Evolutionary conservation across 2,888 invertebrate species (phyloP).

Genomic region (Neuroscelio doddi): DNA sequence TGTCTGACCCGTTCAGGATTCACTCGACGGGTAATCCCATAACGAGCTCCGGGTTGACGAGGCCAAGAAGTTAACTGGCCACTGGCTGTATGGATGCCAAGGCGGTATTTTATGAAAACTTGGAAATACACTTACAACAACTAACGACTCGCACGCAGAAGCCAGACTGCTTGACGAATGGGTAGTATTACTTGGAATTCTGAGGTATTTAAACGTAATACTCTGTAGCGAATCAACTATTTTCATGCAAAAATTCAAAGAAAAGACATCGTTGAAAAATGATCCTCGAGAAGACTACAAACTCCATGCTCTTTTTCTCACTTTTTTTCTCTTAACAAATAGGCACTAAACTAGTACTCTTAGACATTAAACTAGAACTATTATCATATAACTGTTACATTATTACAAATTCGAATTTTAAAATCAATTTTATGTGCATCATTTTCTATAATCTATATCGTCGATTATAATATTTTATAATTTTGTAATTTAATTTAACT

Average conservation of each 20-base stretch:
- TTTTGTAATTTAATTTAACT: no score
- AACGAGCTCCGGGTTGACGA: conserved; percentile 26
- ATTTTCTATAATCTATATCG: no score
- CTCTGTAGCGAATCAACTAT: conserved; percentile 26
- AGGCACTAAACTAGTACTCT: no score
- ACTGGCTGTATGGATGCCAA: conserved; percentile 19
- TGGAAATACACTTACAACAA: conserved; percentile 36
- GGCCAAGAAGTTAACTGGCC: conserved; percentile 28
- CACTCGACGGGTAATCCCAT: conserved; percentile 9
- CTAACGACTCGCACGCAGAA: conserved; percentile 36
- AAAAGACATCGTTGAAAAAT: not conserved
- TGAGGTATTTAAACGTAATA: conserved; percentile 20
- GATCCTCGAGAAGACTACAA: no score
- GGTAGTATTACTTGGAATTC: conserved; percentile 25
- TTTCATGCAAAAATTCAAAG: conserved; percentile 14
- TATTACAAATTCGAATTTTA: no score
- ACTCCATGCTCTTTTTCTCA: no score
- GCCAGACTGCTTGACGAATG: conserved; percentile 36
- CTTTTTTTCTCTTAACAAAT: no score
- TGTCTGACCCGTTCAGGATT: no score
- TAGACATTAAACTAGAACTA: no score
- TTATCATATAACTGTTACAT: no score
- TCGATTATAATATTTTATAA: no score
- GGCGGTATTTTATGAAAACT: conserved; percentile 40
- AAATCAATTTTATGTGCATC: no score